Conservation (phyloP, 1,140 invertebrate species). For the Lethrus apterus region DNA sequence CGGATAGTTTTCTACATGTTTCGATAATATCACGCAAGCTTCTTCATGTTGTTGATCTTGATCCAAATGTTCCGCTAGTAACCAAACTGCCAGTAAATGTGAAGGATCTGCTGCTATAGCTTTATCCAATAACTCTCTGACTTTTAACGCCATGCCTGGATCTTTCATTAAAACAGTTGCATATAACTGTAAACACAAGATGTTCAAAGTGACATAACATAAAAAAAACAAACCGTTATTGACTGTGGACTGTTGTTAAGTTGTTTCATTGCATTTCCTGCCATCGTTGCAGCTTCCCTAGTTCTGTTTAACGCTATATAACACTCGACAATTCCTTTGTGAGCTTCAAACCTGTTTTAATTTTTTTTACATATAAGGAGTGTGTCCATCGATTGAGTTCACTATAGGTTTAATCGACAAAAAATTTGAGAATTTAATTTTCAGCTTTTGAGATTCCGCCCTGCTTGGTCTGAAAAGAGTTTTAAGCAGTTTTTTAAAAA, state of each 20-base stretch:
- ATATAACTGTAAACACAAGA: slow-evolving; percentile 35
- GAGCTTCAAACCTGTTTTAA: slow-evolving; percentile 55
- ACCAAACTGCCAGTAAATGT: slow-evolving; percentile 61
- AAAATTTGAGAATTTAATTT: too few relatives aligned
- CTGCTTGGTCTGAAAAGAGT: too few relatives aligned
- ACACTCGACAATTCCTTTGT: slow-evolving; percentile 66
- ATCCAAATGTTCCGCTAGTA: slow-evolving; percentile 55
- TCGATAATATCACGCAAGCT: slow-evolving; percentile 52
- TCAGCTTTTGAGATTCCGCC: too few relatives aligned
- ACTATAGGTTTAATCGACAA: too few relatives aligned
- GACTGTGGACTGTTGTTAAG: slow-evolving; percentile 50
- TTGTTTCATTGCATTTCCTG: slow-evolving; percentile 60
- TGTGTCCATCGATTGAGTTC: too few relatives aligned
- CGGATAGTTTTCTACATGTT: slow-evolving; percentile 53
- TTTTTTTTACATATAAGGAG: too few relatives aligned
- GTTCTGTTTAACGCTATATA: slow-evolving; percentile 58
- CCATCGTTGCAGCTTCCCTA: slow-evolving; percentile 62
- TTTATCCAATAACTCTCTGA: slow-evolving; percentile 54
- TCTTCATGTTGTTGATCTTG: slow-evolving; percentile 54
- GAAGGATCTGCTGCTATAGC: slow-evolving; percentile 57
- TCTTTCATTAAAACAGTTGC: slow-evolving; percentile 63
- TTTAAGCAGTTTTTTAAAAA: too few relatives aligned
- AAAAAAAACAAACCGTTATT: slow-evolving; percentile 17
- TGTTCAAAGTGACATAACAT: slow-evolving; percentile 6
- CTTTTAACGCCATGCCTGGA: slow-evolving; percentile 51